Evolutionary conservation across 2,888 invertebrate genomes (phyloP).

Genomic region (Hirtodrosophila duncani): DNA sequence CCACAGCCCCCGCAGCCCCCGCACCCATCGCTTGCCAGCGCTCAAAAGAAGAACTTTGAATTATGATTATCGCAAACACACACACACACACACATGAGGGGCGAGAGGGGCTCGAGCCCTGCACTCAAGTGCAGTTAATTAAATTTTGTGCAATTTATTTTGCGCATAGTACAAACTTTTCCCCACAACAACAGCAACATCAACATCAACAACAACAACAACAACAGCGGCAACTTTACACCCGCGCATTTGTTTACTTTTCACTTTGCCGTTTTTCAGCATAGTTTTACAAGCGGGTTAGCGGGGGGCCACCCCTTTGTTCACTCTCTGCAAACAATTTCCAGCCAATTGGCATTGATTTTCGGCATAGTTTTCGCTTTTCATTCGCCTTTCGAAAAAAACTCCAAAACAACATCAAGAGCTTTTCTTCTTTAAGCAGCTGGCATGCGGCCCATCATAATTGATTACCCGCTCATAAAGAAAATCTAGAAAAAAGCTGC

Average conservation of each 20-base stretch:
- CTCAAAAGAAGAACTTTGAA: slow-evolving; percentile 61
- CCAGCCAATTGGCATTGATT: slow-evolving; percentile 47
- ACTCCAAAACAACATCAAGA: slow-evolving; percentile 11
- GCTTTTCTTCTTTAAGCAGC: neutral
- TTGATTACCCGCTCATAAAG: slow-evolving; percentile 37
- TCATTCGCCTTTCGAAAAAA: neutral
- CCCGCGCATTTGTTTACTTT: slow-evolving; percentile 57
- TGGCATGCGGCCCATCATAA: slow-evolving; percentile 13
- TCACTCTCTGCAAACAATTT: slow-evolving; percentile 38
- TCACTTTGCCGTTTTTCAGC: slow-evolving; percentile 67
- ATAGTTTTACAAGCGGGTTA: no score
- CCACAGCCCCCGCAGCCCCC: slow-evolving; percentile 24
- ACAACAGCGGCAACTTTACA: slow-evolving; percentile 27
- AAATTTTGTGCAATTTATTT: slow-evolving; percentile 69
- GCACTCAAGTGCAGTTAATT: slow-evolving; percentile 70
- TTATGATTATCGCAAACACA: slow-evolving; percentile 59
- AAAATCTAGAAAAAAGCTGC: slow-evolving; percentile 19
- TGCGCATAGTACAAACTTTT: slow-evolving; percentile 61
- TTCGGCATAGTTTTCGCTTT: slow-evolving; percentile 49
- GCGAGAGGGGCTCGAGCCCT: no score
- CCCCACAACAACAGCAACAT: slow-evolving; percentile 32
- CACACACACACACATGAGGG: slow-evolving; percentile 17
- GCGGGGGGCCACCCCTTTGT: slow-evolving; percentile 32
- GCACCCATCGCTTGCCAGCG: no score
- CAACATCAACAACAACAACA: slow-evolving; percentile 9